A percentile compares a stretch with the other conserved stretches of the same genome.
Evolutionary conservation across 2,888 invertebrate species (phyloP).

Genomic region (Spilosoma lubricipeda): DNA sequence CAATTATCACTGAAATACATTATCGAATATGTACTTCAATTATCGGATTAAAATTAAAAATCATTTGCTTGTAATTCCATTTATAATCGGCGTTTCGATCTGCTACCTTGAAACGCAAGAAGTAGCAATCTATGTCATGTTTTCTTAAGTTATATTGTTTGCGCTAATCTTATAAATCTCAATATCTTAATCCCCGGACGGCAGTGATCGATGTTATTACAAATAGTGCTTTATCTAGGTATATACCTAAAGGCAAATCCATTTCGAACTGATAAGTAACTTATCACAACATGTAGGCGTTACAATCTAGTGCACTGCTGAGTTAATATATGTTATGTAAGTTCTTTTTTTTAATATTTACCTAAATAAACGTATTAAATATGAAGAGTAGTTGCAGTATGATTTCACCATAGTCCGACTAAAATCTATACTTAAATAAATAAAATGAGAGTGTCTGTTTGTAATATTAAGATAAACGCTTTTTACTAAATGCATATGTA

Average conservation of each 20-base stretch:
- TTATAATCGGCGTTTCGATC: conserved; percentile 34
- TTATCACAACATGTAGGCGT: conserved; percentile 56
- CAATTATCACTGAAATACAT: conserved; percentile 24
- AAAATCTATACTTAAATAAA: too few species aligned
- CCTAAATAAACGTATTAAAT: not conserved
- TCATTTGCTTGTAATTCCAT: conserved; percentile 47
- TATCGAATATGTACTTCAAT: conserved; percentile 38
- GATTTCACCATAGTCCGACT: too few species aligned
- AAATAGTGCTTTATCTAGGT: conserved; percentile 50
- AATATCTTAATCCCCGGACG: conserved; percentile 69
- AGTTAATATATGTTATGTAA: conserved; percentile 42
- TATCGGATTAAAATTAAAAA: conserved; percentile 51
- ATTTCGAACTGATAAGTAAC: conserved; percentile 57
- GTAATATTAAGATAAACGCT: too few species aligned
- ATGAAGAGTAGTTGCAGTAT: not conserved
- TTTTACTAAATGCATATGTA: too few species aligned
- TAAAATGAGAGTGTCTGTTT: too few species aligned
- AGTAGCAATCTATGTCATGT: conserved; percentile 33
- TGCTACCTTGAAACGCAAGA: conserved; percentile 23
- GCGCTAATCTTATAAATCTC: conserved; percentile 64
- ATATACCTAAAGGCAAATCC: conserved; percentile 56
- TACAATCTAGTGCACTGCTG: conserved; percentile 48
- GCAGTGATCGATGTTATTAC: conserved; percentile 70
- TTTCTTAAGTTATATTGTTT: conserved; percentile 43
- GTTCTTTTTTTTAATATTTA: conserved; percentile 1